Conservation (phyloP, 2,797 vertebrate genomes). For the Poeciliopsis presidionis region DNA sequence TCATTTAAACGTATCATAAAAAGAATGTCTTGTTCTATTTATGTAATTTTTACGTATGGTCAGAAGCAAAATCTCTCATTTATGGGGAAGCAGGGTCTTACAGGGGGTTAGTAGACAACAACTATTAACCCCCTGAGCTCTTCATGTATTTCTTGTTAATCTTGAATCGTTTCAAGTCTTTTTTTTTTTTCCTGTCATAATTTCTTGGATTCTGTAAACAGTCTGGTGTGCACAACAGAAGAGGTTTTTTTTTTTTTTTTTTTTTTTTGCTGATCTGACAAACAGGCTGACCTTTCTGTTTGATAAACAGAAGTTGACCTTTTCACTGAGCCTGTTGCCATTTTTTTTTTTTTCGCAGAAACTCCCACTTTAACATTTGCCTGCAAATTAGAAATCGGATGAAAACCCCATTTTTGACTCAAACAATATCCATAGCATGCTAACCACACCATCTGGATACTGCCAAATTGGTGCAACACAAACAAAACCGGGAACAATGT, state of each 20-base stretch:
- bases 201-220: neutral
- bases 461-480: neutral
- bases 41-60: neutral
- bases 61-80: neutral
- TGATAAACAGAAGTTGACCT: neutral
- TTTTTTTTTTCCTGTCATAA: neutral
- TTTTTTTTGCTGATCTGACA: slow-evolving; percentile 9
- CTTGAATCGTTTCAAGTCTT: neutral
- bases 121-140: neutral
- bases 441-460: too few relatives aligned
- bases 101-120: neutral
- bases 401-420: neutral
- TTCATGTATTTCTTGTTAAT: neutral
- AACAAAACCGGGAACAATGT: neutral
- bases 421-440: neutral
- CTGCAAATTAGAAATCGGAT: neutral
- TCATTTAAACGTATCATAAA: neutral
- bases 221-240: neutral
- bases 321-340: neutral
- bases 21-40: neutral
- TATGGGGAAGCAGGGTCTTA: neutral
- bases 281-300: neutral
- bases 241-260: slow-evolving; percentile 6
- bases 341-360: neutral
- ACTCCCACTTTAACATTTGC: neutral